Conservation (phyloP, 2,888 invertebrate genomes). For the Phalera bucephala region DNA sequence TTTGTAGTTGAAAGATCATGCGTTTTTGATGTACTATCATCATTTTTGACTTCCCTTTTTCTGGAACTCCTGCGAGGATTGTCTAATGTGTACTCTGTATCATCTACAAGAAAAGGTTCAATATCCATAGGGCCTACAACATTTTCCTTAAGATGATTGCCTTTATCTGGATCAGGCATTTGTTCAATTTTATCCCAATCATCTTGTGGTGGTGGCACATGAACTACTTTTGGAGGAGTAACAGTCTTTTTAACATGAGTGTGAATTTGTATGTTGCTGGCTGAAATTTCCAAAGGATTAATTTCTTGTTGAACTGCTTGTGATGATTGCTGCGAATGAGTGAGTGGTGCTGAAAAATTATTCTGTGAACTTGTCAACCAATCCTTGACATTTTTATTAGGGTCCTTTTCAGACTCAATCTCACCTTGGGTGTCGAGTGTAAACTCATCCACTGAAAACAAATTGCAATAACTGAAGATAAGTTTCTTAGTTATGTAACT, state of each 20-base stretch:
- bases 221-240: conserved; percentile 41
- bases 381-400: conserved; percentile 62
- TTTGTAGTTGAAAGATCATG: conserved; percentile 38
- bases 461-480: conserved; percentile 9
- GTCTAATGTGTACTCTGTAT: conserved; percentile 49
- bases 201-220: conserved; percentile 52
- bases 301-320: conserved; percentile 35
- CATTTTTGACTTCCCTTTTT: conserved; percentile 46
- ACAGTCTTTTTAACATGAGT: conserved; percentile 36
- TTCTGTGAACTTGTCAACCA: conserved; percentile 71
- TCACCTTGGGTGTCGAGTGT: conserved; percentile 37
- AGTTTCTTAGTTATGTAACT: neutral
- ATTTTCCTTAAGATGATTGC: conserved; percentile 45
- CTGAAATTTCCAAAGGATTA: conserved; percentile 39
- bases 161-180: conserved; percentile 51
- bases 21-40: conserved; percentile 27
- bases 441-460: conserved; percentile 61
- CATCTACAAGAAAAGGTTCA: conserved; percentile 51
- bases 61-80: conserved; percentile 67
- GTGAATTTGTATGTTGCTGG: conserved; percentile 59
- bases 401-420: conserved; percentile 41
- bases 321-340: conserved; percentile 46
- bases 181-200: conserved; percentile 75
- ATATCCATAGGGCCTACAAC: conserved; percentile 53
- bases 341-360: conserved; percentile 60